These are phyloP conservation scores for Rhodinocichla rosea DNA, from an alignment of 2,113 vertebrate species.

Conservation along the genomic window DNA sequence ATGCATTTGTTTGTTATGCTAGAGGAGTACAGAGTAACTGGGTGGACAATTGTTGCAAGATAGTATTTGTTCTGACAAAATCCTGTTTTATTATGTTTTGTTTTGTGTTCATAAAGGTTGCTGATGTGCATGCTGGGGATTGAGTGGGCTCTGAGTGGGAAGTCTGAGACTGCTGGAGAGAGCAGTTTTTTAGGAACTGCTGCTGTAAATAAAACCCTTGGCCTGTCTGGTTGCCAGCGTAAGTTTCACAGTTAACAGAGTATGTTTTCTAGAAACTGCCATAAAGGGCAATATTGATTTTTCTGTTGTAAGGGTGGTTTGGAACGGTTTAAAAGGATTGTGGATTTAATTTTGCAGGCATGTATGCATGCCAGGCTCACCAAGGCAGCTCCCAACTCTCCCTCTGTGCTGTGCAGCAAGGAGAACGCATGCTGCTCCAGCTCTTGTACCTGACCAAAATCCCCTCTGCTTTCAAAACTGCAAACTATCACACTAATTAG, in stretches of 20 bases:
- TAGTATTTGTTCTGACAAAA: background rate
- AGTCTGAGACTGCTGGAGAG: background rate
- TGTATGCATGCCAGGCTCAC: background rate
- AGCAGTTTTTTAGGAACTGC: background rate
- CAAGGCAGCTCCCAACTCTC: background rate
- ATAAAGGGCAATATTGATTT: background rate
- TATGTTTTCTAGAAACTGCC: background rate
- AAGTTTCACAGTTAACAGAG: background rate
- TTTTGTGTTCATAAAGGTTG: background rate
- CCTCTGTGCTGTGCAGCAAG: accelerated
- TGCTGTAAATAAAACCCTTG: background rate
- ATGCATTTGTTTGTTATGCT: background rate
- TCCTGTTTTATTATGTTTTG: background rate
- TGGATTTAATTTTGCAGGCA: background rate
- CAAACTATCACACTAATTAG: background rate
- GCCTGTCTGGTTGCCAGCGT: background rate
- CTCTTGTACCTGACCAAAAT: background rate
- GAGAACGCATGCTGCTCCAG: background rate
- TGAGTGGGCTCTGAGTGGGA: background rate
- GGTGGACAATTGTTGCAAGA: background rate
- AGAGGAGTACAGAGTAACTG: background rate
- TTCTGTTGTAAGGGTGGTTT: background rate
- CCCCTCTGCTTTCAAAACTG: background rate
- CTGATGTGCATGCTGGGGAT: background rate
- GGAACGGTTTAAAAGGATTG: background rate